Evolutionary conservation across 2,113 vertebrate species (phyloP).

Genomic region (Eolophus roseicapilla): DNA sequence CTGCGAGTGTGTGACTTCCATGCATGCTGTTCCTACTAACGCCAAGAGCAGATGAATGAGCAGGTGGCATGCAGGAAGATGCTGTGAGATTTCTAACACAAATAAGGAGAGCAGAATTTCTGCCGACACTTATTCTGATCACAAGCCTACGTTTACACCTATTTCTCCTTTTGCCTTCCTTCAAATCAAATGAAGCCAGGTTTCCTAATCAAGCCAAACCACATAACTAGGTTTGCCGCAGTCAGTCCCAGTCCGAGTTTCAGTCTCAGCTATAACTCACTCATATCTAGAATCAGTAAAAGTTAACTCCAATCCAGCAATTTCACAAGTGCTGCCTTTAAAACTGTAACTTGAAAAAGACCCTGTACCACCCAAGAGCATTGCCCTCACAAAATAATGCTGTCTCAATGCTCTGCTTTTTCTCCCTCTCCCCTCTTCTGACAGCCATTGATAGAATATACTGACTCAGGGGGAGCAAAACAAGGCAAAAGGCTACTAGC

Average conservation of each 20-base stretch:
- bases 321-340: not conserved
- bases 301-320: not conserved
- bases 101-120: not conserved
- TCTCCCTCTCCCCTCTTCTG: not conserved
- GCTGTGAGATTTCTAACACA: rapidly evolving
- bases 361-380: not conserved
- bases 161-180: not conserved
- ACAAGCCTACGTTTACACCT: not conserved
- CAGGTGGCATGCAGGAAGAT: conserved; percentile 22
- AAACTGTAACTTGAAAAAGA: not conserved
- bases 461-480: not conserved
- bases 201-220: not conserved
- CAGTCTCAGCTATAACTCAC: not conserved
- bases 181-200: not conserved
- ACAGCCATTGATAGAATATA: not conserved
- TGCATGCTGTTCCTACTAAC: not conserved
- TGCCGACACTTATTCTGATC: not conserved
- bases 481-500: not conserved
- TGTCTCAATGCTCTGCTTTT: not conserved
- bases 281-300: not conserved
- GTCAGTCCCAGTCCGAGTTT: not conserved
- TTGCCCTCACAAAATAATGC: not conserved
- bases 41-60: conserved; percentile 10
- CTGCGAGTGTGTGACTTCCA: not conserved
- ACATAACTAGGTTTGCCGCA: not conserved